Percentiles rank a stretch among this genome's conserved stretches.
Evolutionary conservation across 2,888 invertebrate species (phyloP).

Genomic region (Aquatica leii): DNA sequence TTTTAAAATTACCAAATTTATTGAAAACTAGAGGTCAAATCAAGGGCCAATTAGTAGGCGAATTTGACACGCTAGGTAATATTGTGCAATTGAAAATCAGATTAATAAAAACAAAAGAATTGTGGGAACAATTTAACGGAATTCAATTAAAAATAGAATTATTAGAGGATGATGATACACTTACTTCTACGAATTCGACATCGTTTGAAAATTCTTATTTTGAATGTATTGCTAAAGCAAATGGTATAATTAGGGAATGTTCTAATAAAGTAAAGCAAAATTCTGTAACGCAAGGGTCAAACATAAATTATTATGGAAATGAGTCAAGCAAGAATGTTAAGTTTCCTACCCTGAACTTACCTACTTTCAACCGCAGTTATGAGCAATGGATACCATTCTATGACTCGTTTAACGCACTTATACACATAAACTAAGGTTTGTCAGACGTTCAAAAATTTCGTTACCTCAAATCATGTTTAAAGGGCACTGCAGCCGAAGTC

Average conservation of each 20-base stretch:
- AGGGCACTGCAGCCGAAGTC: conserved; percentile 27
- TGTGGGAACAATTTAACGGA: background rate
- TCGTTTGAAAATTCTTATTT: too few species aligned
- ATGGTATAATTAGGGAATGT: too few species aligned
- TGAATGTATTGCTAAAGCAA: too few species aligned
- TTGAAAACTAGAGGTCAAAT: too few species aligned
- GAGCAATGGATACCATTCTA: background rate
- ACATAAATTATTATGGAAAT: too few species aligned
- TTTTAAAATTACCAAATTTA: too few species aligned
- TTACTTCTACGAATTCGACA: background rate
- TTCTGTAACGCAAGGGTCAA: too few species aligned
- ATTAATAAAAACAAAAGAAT: background rate
- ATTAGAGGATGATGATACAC: background rate
- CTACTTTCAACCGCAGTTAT: background rate
- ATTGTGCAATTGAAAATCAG: background rate
- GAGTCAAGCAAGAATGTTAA: background rate
- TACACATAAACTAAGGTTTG: background rate
- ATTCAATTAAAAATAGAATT: background rate
- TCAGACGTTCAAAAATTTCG: conserved; percentile 31
- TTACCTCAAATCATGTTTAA: conserved; percentile 26
- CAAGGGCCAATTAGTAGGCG: too few species aligned
- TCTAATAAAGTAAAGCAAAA: too few species aligned
- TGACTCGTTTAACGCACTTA: background rate
- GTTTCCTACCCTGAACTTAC: background rate
- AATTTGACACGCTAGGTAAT: too few species aligned